These are phyloP conservation scores for Machimus rusticus DNA, from an alignment of 2,888 invertebrate genomes.

Conservation along the genomic window DNA sequence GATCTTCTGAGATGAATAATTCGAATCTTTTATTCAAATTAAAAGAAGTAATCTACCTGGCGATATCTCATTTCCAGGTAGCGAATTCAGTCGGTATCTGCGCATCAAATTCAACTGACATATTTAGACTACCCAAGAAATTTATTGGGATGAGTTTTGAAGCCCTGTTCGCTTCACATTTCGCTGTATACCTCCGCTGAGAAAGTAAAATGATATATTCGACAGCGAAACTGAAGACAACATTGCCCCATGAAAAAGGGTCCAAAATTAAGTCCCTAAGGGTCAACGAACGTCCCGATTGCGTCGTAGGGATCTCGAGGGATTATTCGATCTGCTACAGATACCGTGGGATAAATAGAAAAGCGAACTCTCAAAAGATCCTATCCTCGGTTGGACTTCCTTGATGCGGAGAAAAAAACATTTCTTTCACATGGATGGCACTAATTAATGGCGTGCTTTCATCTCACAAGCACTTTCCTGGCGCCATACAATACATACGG, in stretches of 20 bases:
- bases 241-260: neutral
- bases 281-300: conserved; percentile 13
- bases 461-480: neutral
- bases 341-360: conserved; percentile 19
- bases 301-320: neutral
- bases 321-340: conserved; percentile 11
- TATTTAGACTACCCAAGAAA: neutral
- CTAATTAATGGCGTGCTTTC: neutral
- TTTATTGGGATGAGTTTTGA: neutral
- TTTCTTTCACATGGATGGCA: conserved; percentile 7
- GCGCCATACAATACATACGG: neutral
- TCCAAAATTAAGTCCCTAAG: neutral
- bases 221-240: neutral
- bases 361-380: neutral
- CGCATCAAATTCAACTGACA: neutral
- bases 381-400: neutral
- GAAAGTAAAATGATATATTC: conserved; percentile 17
- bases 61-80: neutral
- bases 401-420: neutral
- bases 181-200: neutral
- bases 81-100: neutral
- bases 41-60: neutral
- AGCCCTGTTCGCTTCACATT: neutral
- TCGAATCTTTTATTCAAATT: conserved; percentile 1
- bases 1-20: neutral